Conservation (phyloP, 1,140 invertebrate species). For the Procambarus clarkii region DNA sequence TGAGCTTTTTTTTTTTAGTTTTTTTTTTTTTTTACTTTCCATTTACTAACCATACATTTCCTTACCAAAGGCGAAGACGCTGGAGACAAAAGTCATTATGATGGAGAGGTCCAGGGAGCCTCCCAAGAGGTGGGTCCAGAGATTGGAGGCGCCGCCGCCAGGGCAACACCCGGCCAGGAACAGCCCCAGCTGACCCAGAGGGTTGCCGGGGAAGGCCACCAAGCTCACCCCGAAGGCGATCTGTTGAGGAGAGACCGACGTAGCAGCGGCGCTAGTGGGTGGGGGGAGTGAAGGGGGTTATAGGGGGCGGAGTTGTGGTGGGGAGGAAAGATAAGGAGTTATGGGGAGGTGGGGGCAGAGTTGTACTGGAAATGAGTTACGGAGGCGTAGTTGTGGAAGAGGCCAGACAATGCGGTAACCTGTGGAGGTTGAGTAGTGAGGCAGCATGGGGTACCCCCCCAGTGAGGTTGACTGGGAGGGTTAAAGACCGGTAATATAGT, state of each 20-base stretch:
- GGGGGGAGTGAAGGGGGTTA: neutral
- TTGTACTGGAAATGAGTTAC: too few relatives aligned
- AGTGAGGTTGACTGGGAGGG: too few relatives aligned
- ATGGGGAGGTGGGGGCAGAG: neutral
- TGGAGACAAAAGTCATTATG: conserved; percentile 80
- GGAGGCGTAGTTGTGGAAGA: too few relatives aligned
- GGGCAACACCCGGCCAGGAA: conserved; percentile 95
- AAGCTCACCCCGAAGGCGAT: conserved; percentile 86
- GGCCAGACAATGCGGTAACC: too few relatives aligned
- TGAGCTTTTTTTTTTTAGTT: too few relatives aligned
- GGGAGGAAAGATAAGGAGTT: neutral
- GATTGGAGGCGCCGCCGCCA: conserved; percentile 95
- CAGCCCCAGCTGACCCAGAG: conserved; percentile 87
- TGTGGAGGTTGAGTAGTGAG: too few relatives aligned
- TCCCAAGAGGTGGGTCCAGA: conserved; percentile 91
- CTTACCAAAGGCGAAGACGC: conserved; percentile 78
- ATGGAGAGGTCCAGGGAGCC: conserved; percentile 93
- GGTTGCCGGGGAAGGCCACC: conserved; percentile 83
- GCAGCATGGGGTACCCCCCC: too few relatives aligned
- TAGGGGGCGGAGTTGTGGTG: neutral
- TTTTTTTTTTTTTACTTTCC: too few relatives aligned
- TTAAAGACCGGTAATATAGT: too few relatives aligned
- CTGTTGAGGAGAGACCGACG: conserved; percentile 77
- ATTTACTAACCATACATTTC: too few relatives aligned
- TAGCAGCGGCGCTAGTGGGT: neutral